Conservation (phyloP, 2,888 invertebrate species). For the Acleris cristana region DNA sequence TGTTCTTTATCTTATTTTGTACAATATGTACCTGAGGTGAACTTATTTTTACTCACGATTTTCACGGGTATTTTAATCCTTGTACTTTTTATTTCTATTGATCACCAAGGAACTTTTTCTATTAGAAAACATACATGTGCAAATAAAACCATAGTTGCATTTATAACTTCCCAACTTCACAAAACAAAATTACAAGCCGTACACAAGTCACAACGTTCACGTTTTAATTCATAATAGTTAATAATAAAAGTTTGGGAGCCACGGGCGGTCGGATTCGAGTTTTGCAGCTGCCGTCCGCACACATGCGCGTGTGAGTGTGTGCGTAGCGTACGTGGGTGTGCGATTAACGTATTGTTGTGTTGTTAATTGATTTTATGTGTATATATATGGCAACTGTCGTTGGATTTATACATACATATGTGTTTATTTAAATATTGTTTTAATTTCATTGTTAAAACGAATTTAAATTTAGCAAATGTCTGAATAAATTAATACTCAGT, state of each 20-base stretch:
- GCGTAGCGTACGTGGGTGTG: conserved; percentile 44
- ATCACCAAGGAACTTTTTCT: neutral
- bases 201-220: conserved; percentile 26
- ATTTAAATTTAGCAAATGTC: too few relatives aligned
- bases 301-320: conserved; percentile 51
- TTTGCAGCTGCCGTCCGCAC: conserved; percentile 77
- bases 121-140: neutral
- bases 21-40: too few relatives aligned
- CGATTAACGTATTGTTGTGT: conserved; percentile 46
- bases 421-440: neutral
- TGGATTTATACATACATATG: conserved; percentile 3
- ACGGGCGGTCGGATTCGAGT: conserved; percentile 66
- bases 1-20: too few relatives aligned
- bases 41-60: too few relatives aligned
- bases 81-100: neutral
- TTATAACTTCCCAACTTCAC: neutral
- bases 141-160: neutral
- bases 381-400: conserved; percentile 21
- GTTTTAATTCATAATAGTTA: conserved; percentile 29
- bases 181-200: neutral
- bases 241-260: conserved; percentile 73
- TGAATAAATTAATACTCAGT: too few relatives aligned
- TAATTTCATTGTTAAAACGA: neutral
- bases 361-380: conserved; percentile 33
- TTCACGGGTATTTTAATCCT: too few relatives aligned